Evolutionary conservation across 2,113 vertebrate species (phyloP).

Genomic region (Oenanthe oenanthe): DNA sequence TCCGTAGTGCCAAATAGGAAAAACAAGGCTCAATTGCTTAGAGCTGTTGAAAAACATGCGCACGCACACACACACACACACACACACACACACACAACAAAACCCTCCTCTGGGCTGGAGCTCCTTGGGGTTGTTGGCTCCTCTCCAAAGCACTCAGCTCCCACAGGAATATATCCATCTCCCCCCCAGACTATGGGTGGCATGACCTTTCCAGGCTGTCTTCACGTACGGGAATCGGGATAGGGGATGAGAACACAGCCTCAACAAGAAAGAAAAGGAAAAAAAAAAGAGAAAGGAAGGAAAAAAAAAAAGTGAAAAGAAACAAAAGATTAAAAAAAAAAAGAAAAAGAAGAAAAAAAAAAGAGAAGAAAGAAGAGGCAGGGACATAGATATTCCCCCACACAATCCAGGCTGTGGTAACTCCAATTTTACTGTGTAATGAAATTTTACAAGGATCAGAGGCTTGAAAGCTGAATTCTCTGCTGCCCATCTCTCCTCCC

Average conservation of each 20-base stretch:
- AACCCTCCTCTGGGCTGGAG: slow-evolving; percentile 68
- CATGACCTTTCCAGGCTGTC: slow-evolving; percentile 69
- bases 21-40: slow-evolving; percentile 70
- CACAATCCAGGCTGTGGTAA: slow-evolving; percentile 2
- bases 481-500: not conserved
- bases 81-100: not conserved
- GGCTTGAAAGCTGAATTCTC: slow-evolving; percentile 6
- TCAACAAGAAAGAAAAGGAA: not conserved
- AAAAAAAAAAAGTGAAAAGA: not conserved
- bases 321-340: not conserved
- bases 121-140: slow-evolving; percentile 63
- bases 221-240: slow-evolving; percentile 40
- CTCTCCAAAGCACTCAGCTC: slow-evolving; percentile 78
- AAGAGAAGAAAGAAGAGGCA: not conserved
- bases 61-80: no score
- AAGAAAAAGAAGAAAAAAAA: not conserved
- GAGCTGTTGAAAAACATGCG: slow-evolving; percentile 59
- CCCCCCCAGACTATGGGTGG: slow-evolving; percentile 52
- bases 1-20: slow-evolving; percentile 66
- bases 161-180: slow-evolving; percentile 76
- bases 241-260: slow-evolving; percentile 22
- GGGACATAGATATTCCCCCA: not conserved
- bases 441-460: slow-evolving; percentile 52
- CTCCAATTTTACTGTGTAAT: slow-evolving; percentile 55
- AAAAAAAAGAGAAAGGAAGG: fast-evolving